phyloP scores from a whole-genome alignment of 2,113 vertebrate species.

The Castor canadensis region DNA sequence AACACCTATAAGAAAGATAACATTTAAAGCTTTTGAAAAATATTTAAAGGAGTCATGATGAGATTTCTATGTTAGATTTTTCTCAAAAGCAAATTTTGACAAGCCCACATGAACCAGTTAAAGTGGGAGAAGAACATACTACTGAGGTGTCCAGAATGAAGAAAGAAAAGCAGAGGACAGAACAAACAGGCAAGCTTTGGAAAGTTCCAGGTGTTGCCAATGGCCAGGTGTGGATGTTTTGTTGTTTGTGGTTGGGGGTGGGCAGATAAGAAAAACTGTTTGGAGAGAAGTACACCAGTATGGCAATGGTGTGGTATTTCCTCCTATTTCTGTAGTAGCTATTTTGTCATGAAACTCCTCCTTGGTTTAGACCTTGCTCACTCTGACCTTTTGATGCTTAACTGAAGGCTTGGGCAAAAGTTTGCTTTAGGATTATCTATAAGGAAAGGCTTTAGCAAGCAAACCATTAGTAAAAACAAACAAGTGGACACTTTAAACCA shows the following conservation, averaged over 20 bases:
- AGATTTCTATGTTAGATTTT: background rate
- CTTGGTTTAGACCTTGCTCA: background rate
- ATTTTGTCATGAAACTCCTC: background rate
- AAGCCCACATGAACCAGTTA: background rate
- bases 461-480: background rate
- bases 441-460: background rate
- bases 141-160: background rate
- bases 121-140: background rate
- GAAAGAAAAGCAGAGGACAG: background rate
- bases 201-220: background rate
- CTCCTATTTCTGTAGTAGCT: background rate
- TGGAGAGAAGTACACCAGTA: background rate
- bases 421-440: conserved; percentile 28
- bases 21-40: background rate
- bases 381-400: background rate
- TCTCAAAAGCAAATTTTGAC: background rate
- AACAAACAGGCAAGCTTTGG: background rate
- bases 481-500: background rate
- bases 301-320: background rate
- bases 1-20: background rate
- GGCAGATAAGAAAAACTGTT: background rate
- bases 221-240: background rate
- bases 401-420: background rate
- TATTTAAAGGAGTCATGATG: background rate
- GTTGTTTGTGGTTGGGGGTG: background rate